Evolutionary conservation across 1,140 invertebrate species (phyloP).

Genomic region (Phocides pigmalion): DNA sequence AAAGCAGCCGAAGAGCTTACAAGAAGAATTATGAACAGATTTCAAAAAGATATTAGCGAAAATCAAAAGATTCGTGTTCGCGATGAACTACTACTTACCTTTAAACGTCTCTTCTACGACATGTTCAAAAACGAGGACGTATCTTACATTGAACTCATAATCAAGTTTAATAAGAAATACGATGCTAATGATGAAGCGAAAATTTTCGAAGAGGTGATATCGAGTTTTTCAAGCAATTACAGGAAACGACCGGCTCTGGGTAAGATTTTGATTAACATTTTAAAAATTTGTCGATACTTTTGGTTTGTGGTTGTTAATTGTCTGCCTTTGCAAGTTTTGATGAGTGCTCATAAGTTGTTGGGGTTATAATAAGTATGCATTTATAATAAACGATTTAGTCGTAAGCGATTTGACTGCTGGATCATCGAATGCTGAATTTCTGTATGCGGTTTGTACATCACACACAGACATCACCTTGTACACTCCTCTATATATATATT

Average conservation of each 20-base stretch:
- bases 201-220: conserved; percentile 58
- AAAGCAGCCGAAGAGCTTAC: conserved; percentile 64
- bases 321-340: conserved; percentile 22
- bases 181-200: conserved; percentile 50
- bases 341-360: conserved; percentile 23
- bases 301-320: conserved; percentile 25
- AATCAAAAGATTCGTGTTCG: conserved; percentile 44
- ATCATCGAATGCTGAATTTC: conserved; percentile 17
- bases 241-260: conserved; percentile 58
- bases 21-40: conserved; percentile 51
- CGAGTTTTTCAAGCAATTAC: conserved; percentile 52
- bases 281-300: conserved; percentile 15
- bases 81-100: conserved; percentile 48
- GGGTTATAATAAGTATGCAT: conserved; percentile 25
- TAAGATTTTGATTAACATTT: conserved; percentile 51
- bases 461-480: conserved; percentile 22
- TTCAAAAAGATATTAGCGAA: conserved; percentile 37
- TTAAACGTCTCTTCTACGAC: conserved; percentile 48
- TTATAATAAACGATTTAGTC: conserved; percentile 17
- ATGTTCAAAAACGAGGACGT: conserved; percentile 63
- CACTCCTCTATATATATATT: conserved; percentile 11
- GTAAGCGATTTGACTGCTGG: conserved; percentile 20
- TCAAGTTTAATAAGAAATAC: conserved; percentile 63
- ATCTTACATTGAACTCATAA: conserved; percentile 65
- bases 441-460: conserved; percentile 29